Evolutionary conservation across 2,888 invertebrate species (phyloP), one percentile per base, ranked within the genome.

Genomic region (Odontomyia ornata): DNA sequence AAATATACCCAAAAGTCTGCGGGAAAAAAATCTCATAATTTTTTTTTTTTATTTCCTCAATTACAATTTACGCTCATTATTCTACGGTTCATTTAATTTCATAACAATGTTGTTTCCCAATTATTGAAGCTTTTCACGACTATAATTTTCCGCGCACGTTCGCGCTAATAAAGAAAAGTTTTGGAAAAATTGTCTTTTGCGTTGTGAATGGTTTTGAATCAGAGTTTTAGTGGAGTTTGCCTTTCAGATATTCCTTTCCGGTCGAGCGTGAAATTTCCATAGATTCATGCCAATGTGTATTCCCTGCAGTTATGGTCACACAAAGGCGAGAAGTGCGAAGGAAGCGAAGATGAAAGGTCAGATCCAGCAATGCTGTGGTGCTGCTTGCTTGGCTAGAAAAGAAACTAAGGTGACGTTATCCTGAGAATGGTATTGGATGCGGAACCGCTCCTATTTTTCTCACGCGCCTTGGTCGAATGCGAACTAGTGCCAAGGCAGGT

Each of bases 41-140:
- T 28, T 28, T 28, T n/a, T n/a, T 36, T 36, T 52, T 52, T 25
- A 43, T 23, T 36, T 18, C 46, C 60, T 23, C 52, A 73, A 73
- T 73, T 57, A 57, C 73, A 73, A 57, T 73, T 57, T 75, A 75
- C 62, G 56, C 75, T 46, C 60, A 62, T 60, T 75, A 62, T 47
- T 73, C 23, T 21, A 9, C 57, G 73, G 56, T 36, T 73, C 36
- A 69, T 76, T 57, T 69, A 69, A 76, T 69, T 69, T 69, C 65
- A 69, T 43, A 65, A 67, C 27, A 69, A 57, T 69, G 27, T 57
- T 60, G 46, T 76, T 60, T 28, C 43, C 27, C 56, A 47, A 60
- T 60, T 75, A 46, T 62, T 73, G 43, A 13, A 57, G 60, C 57
- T 28, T 30, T 57, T 57, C 30, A 11, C 57, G 52, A 21, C 43